Base-by-base conservation (phyloP, 2,797 vertebrate genomes). In the Antennarius maculatus region DNA sequence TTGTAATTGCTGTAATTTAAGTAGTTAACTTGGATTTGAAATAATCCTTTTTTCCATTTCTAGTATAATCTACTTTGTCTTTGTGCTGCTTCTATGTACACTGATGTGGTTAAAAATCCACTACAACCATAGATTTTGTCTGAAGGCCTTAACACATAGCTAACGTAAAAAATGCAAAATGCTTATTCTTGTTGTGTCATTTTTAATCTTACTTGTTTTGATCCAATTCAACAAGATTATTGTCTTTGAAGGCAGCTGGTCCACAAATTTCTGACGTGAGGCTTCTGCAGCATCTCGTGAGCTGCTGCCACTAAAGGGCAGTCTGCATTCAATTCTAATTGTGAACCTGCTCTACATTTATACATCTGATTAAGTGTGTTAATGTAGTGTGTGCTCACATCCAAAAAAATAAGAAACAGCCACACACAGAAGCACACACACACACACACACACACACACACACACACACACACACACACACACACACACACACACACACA, bases 271-370 rank as follows among this genome's bases (percentile, higher is more conserved):
- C 0, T 2, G n/a, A 14, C 6, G 1, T 18, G 13, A 29, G 59
- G 34, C 16, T 16, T 51, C 28, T 7, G n/a, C 61, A 45, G 50
- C 46, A 58, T 73, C 71, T 66, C 66, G 43, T 3, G 61, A 77
- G 78, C 64, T 54, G 52, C 72, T 66, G 75, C 77, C 77, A 76
- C 27, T 77, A 74, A 69, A n/a, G n/a, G n/a, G n/a, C 23, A 23
- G 23, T 23, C 67, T 87, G 80, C 63, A 18, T 62, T 16, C 66
- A 80, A 59, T 83, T 91, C 90, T 91, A 89, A 90, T 90, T 91
- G 89, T 67, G 84, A 79, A 67, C 59, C 72, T 64, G 63, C 69
- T 68, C 65, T 71, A 78, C 79, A 68, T 86, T 82, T 84, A 71
- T 68, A 63, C 58, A 74, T 54, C 50, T 78, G 74, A 83, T 82